A percentile compares a stretch with the other conserved stretches of the same genome.
Evolutionary conservation across 1,140 invertebrate genomes (phyloP).

Genomic region (Procambarus virginalis): DNA sequence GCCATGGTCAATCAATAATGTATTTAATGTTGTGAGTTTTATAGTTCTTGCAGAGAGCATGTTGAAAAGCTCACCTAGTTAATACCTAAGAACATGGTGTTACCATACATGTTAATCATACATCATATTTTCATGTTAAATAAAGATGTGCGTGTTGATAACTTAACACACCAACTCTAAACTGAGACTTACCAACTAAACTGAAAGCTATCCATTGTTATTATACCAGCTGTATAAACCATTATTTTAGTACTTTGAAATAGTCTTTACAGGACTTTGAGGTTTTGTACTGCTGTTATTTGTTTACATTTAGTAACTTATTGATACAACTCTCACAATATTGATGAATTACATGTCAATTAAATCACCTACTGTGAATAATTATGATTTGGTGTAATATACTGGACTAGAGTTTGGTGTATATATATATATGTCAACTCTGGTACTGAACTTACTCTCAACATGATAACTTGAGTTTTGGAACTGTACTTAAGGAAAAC

Average conservation of each 20-base stretch:
- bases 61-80: neutral
- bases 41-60: neutral
- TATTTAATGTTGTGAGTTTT: constrained; percentile 6
- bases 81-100: neutral
- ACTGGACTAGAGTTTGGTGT: neutral
- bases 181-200: neutral
- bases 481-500: neutral
- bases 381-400: neutral
- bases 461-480: neutral
- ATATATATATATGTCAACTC: neutral
- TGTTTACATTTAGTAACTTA: too few species aligned
- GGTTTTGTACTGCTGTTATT: too few species aligned
- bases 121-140: neutral
- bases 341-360: too few species aligned
- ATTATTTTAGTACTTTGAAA: neutral
- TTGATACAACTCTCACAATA: too few species aligned
- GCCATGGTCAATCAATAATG: neutral
- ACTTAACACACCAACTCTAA: neutral
- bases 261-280: neutral
- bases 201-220: neutral
- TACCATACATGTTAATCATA: neutral
- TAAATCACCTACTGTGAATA: neutral
- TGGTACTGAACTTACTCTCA: neutral
- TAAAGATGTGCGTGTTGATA: neutral
- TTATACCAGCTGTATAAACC: neutral